A percentile compares a stretch with the other conserved stretches of the same genome.
Conservation (phyloP, 2,888 invertebrate genomes). For the Silvanus unidentatus region DNA sequence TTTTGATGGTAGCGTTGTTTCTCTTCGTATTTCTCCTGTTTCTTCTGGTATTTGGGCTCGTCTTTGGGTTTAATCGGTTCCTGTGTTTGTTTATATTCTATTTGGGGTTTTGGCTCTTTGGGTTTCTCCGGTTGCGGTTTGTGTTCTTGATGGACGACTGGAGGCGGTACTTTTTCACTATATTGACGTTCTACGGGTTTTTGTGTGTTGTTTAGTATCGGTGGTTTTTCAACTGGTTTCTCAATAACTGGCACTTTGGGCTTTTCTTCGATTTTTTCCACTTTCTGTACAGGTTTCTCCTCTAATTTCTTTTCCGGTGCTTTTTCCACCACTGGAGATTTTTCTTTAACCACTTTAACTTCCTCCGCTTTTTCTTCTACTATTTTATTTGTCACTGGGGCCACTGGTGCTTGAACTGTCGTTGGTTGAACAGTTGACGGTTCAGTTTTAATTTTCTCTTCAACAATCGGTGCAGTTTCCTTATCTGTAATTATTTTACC, state of each 20-base stretch:
- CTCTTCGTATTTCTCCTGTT: slow-evolving; percentile 45
- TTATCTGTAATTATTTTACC: background rate
- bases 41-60: slow-evolving; percentile 47
- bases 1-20: slow-evolving; percentile 33
- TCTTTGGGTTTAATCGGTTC: slow-evolving; percentile 38
- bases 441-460: slow-evolving; percentile 1
- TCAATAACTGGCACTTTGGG: background rate
- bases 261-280: background rate
- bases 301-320: slow-evolving; percentile 4
- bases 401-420: background rate
- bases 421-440: slow-evolving; percentile 1
- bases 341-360: background rate
- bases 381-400: no score
- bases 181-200: background rate
- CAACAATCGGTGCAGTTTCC: background rate
- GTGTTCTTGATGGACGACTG: slow-evolving; percentile 25
- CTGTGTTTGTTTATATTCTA: slow-evolving; percentile 46
- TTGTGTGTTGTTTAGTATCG: slow-evolving; percentile 3
- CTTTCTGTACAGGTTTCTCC: background rate
- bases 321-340: slow-evolving; percentile 3
- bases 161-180: background rate
- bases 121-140: slow-evolving; percentile 43
- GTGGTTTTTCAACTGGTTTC: slow-evolving; percentile 4
- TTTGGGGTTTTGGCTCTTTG: slow-evolving; percentile 48
- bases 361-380: slow-evolving; percentile 4